A percentile compares a stretch with the other conserved stretches of the same genome.
Evolutionary conservation across 2,113 vertebrate species (phyloP).

Genomic region (Cyrtonyx montezumae): DNA sequence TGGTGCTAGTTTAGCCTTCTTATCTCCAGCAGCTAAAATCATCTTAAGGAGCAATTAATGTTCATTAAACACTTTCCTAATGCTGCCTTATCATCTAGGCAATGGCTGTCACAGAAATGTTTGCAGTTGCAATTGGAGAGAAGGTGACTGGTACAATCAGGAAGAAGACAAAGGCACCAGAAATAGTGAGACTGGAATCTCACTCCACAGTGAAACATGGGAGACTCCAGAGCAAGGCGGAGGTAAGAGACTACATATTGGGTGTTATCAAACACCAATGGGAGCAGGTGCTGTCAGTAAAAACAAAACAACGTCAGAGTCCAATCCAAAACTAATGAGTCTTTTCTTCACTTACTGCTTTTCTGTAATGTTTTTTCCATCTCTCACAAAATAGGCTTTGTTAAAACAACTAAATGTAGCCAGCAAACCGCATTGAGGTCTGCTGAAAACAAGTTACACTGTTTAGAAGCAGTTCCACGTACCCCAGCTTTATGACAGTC

Average conservation of each 20-base stretch:
- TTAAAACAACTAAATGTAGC: not conserved
- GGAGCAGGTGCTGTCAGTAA: not conserved
- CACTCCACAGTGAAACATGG: not conserved
- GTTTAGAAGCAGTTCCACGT: not conserved
- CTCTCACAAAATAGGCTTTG: not conserved
- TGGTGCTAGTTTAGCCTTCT: not conserved
- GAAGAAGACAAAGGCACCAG: not conserved
- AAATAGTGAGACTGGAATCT: not conserved
- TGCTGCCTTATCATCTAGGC: slow-evolving; percentile 37
- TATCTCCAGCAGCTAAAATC: slow-evolving; percentile 62
- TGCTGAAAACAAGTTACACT: not conserved
- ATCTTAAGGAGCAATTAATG: slow-evolving; percentile 65
- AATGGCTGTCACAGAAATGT: slow-evolving; percentile 24
- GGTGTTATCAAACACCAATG: not conserved
- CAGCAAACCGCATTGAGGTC: not conserved
- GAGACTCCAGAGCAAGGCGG: not conserved
- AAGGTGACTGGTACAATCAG: not conserved
- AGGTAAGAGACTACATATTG: not conserved
- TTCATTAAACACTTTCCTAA: slow-evolving; percentile 54
- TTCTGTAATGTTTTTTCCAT: not conserved
- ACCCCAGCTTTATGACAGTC: not conserved
- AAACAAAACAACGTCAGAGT: not conserved
- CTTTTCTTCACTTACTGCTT: not conserved
- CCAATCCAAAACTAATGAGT: not conserved
- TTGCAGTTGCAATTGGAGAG: slow-evolving; percentile 17